Evolutionary conservation across 2,888 invertebrate genomes (phyloP), one percentile per base, ranked within the genome.

Genomic region (Chaetoderma sp.): DNA sequence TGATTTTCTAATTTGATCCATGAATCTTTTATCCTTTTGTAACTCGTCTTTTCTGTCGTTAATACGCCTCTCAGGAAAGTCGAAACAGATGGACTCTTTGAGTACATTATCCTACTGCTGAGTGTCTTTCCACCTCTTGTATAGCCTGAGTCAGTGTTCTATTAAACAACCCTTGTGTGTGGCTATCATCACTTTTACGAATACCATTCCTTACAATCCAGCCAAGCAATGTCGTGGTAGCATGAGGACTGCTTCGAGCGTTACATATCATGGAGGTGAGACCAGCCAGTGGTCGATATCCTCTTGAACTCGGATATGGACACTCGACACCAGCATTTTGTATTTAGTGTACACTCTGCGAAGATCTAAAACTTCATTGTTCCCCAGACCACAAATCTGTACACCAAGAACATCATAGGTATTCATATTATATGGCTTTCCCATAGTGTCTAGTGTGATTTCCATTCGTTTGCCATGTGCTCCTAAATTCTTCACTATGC

Each of bases 241-340:
- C 66, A 44, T 66, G 66, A 5, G 66, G 66, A 25, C 58, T 66
- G n/a, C 66, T 63, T 18, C n/a, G n/a, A n/a, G 8, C 67, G 13
- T 18, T n/a, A 10, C 10, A 70, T 27, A 30, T 39, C 56, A 32
- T 33, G 27, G 27, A 70, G 57, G 36, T 70, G 67, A 47, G 45
- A 13, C 70, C 70, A 67, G 25, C 54, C 56, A 16, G 32, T 57
- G 55, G 13, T 25, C 3, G 30, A 70, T 42, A 42, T 70, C 70
- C 10, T 58, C 39, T 23, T 61, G 21, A n/a, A 44, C 63, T 16
- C 66, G 60, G 21, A 67, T 60, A 49, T 70, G 70, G 16, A 30
- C 16, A 21, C 55, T 28, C 27, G 39, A 16, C 30, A 68, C 68
- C 32, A 65, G 68, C 54, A 65, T 68, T 21, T 56, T 44, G 25